These are phyloP conservation scores for Holothuria scabra DNA, from an alignment of 53 echinoderm and acorn worm genomes.

Conservation along the genomic window DNA sequence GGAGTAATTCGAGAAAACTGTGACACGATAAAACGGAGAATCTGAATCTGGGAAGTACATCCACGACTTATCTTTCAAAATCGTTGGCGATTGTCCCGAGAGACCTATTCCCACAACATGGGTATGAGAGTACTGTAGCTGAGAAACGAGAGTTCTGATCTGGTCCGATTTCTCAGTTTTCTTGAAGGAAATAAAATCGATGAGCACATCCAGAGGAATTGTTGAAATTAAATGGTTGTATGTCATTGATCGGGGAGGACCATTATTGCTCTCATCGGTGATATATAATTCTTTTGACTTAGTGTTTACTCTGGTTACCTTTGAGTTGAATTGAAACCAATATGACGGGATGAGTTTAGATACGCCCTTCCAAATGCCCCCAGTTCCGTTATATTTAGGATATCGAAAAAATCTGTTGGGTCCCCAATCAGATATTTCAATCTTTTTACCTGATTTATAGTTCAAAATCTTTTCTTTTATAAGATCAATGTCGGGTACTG, in stretches of 20 bases:
- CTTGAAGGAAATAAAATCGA: not conserved
- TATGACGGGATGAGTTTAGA: slow-evolving; percentile 31
- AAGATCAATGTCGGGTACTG: slow-evolving; percentile 50
- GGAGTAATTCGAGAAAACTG: slow-evolving; percentile 60
- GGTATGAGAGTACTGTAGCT: slow-evolving; percentile 54
- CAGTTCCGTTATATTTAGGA: slow-evolving; percentile 56
- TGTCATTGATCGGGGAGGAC: not conserved
- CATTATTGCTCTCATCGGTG: not conserved
- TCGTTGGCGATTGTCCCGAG: slow-evolving; percentile 44
- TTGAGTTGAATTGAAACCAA: slow-evolving; percentile 54
- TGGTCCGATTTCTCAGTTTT: not conserved
- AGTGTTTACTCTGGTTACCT: slow-evolving; percentile 30
- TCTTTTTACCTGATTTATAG: not conserved
- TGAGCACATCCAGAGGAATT: slow-evolving; percentile 38
- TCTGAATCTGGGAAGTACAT: too few relatives aligned
- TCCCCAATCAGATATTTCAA: slow-evolving; percentile 39
- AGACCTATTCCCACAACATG: slow-evolving; percentile 59
- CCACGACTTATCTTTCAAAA: too few relatives aligned
- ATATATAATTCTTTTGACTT: slow-evolving; percentile 17
- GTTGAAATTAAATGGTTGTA: slow-evolving; percentile 48
- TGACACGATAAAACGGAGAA: slow-evolving; percentile 60
- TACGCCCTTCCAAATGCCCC: too few relatives aligned
- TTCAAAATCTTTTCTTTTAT: slow-evolving; percentile 42
- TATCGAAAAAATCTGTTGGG: slow-evolving; percentile 45
- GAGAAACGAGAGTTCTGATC: slow-evolving; percentile 1